Percentiles rank a stretch among this genome's conserved stretches.
phyloP scores from a whole-genome alignment of 2,888 invertebrate genomes.

The Spisula subtruncata region DNA sequence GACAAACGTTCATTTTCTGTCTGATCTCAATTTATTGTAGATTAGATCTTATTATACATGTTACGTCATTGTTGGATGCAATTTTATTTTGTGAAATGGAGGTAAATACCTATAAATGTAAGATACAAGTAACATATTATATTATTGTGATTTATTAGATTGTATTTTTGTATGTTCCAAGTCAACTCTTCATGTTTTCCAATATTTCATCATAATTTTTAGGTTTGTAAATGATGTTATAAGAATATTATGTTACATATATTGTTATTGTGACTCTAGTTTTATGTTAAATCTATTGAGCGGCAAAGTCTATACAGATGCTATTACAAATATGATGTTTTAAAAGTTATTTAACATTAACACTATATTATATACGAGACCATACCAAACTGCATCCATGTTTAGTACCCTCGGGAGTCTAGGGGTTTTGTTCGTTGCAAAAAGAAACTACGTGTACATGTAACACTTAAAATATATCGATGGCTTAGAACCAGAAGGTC shows the following conservation, averaged over 20 bases:
- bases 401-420: too few relatives aligned
- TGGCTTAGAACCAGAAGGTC: too few relatives aligned
- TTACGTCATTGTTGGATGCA: not conserved
- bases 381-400: too few relatives aligned
- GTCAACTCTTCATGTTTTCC: not conserved
- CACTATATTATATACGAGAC: not conserved
- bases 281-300: not conserved
- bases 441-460: too few relatives aligned
- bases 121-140: too few relatives aligned
- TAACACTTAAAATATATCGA: too few relatives aligned
- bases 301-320: conserved; percentile 14
- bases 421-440: too few relatives aligned
- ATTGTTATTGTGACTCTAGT: not conserved
- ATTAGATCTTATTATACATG: not conserved
- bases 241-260: too few relatives aligned
- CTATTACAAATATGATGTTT: conserved; percentile 7
- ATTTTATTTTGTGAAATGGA: not conserved
- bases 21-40: conserved; percentile 26
- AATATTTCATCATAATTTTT: not conserved
- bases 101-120: not conserved
- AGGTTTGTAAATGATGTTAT: not conserved
- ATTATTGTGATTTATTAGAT: conserved; percentile 6
- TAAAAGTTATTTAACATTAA: not conserved
- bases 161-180: conserved; percentile 16
- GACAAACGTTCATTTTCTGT: not conserved